Percentiles rank a stretch among this genome's conserved stretches.
Evolutionary conservation across 1,140 invertebrate genomes (phyloP).

Genomic region (Propsilocerus akamusi): DNA sequence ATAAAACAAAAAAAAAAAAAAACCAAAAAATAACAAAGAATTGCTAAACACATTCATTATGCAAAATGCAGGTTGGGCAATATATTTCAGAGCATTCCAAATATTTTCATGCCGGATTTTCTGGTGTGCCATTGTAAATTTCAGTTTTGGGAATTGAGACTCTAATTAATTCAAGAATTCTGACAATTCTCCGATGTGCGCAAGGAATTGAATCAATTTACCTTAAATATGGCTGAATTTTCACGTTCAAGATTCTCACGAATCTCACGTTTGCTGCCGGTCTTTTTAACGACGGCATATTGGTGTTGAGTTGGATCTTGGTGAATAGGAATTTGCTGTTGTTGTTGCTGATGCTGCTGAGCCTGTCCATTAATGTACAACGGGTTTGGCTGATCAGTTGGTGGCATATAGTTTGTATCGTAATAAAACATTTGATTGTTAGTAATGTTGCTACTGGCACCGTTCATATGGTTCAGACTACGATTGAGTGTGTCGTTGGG

Average conservation of each 20-base stretch:
- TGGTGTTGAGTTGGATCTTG: conserved; percentile 15
- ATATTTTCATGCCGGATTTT: too few relatives aligned
- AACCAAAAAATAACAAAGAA: too few relatives aligned
- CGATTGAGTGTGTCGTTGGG: conserved; percentile 13
- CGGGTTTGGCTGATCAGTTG: too few relatives aligned
- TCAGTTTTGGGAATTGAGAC: too few relatives aligned
- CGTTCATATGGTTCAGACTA: conserved; percentile 5
- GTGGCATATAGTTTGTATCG: not conserved
- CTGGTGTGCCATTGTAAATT: too few relatives aligned
- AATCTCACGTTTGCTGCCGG: conserved; percentile 21
- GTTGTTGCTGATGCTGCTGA: conserved; percentile 7
- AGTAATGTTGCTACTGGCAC: not conserved
- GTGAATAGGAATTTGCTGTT: conserved; percentile 13
- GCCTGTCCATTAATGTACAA: conserved; percentile 9
- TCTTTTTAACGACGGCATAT: conserved; percentile 5
- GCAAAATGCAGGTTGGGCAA: too few relatives aligned
- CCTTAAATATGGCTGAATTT: conserved; percentile 21
- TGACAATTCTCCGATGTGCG: too few relatives aligned
- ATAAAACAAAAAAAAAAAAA: too few relatives aligned
- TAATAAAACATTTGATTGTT: not conserved
- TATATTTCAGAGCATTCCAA: too few relatives aligned
- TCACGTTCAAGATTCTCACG: conserved; percentile 20
- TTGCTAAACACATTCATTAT: too few relatives aligned
- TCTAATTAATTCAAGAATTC: too few relatives aligned
- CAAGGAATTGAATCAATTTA: conserved; percentile 11